Conservation (phyloP, 2,797 vertebrate genomes). For the Borostomias antarcticus region DNA sequence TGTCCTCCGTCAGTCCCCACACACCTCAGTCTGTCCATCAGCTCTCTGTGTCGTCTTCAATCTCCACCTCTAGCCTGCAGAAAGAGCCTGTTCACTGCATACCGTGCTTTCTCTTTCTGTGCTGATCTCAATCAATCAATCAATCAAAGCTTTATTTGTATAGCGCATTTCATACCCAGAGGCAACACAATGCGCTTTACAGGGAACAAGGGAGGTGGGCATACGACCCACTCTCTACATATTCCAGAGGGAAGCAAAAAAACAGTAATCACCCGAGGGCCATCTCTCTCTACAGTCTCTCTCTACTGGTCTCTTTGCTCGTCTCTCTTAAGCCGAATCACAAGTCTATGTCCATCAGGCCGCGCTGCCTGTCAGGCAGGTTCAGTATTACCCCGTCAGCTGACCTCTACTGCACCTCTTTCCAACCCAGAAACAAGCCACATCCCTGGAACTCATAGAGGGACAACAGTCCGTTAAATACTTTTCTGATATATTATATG, state of each 20-base stretch:
- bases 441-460: slow-evolving; percentile 63
- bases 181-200: too few species aligned
- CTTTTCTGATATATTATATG: slow-evolving; percentile 55
- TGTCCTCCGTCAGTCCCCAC: background rate
- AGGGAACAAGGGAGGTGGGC: too few species aligned
- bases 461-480: slow-evolving; percentile 63
- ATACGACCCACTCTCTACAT: too few species aligned
- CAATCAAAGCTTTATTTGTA: too few species aligned
- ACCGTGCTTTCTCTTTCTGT: background rate
- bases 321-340: background rate
- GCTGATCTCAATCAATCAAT: background rate
- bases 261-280: too few species aligned
- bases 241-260: too few species aligned
- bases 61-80: too few species aligned
- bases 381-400: too few species aligned
- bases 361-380: too few species aligned
- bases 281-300: background rate
- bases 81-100: too few species aligned
- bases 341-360: background rate
- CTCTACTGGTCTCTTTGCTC: background rate
- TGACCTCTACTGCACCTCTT: background rate
- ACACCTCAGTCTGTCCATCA: background rate
- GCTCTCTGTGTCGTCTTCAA: background rate
- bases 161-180: too few species aligned
- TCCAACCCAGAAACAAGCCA: slow-evolving; percentile 47